Conservation (phyloP, 2,797 vertebrate genomes). For the Limosa lapponica region DNA sequence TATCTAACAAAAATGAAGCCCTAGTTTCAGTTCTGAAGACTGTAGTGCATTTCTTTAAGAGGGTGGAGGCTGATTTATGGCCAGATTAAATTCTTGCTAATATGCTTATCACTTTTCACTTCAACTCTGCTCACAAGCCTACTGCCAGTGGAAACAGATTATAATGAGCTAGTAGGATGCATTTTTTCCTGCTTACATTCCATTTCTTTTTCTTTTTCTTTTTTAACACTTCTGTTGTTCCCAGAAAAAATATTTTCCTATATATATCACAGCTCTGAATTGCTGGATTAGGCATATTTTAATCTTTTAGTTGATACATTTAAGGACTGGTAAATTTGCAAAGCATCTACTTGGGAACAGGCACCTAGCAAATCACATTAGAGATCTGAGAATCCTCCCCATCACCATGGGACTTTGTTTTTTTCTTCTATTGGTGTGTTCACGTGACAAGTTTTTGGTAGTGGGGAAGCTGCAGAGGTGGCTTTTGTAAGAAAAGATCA, state of each 20-base stretch:
- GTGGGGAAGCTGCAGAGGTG: neutral
- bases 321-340: neutral
- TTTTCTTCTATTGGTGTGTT: neutral
- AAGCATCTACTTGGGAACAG: neutral
- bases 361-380: neutral
- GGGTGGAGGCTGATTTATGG: neutral
- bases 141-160: neutral
- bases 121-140: neutral
- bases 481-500: neutral
- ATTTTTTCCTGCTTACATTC: neutral
- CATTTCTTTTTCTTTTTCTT: neutral
- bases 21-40: neutral
- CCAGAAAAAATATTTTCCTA: neutral
- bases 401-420: neutral
- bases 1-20: neutral
- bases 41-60: neutral
- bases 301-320: neutral
- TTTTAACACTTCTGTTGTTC: neutral
- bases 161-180: neutral
- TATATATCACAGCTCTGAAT: neutral
- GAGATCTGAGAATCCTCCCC: neutral
- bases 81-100: neutral
- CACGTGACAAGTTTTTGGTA: neutral
- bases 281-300: neutral
- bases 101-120: neutral